Percentiles rank a stretch among this genome's conserved stretches.
phyloP scores from a whole-genome alignment of 2,113 vertebrate species.

The Naja naja region DNA sequence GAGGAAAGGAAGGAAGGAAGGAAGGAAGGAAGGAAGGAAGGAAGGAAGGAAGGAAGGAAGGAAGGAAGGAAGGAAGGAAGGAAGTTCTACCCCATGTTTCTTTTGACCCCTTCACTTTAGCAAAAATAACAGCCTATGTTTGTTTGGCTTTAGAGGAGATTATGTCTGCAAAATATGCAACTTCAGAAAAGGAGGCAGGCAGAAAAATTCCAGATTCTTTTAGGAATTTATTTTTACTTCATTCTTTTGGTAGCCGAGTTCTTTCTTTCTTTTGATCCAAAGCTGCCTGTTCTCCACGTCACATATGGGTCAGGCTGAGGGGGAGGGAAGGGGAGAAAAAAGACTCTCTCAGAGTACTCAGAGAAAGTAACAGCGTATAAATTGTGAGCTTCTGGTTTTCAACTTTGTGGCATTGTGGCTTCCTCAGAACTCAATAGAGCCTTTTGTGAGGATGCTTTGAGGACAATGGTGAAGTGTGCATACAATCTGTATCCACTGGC shows the following conservation, averaged over 20 bases:
- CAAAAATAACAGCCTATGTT: neutral
- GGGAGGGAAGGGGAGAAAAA: neutral
- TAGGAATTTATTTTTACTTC: rapidly evolving
- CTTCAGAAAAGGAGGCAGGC: neutral
- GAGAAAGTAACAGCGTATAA: rapidly evolving
- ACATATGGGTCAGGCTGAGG: neutral
- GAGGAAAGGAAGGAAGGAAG: no score
- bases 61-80: no score
- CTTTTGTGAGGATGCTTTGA: neutral
- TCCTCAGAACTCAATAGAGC: conserved; percentile 7
- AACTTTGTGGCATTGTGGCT: neutral
- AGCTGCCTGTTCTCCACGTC: neutral
- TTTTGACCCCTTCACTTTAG: neutral
- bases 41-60: no score
- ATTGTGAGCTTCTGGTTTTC: rapidly evolving
- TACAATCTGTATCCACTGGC: conserved; percentile 25
- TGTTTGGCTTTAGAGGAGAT: neutral
- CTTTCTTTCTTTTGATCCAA: no score
- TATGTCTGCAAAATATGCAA: neutral
- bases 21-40: no score
- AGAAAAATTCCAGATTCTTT: neutral
- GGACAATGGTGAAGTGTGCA: conserved; percentile 10
- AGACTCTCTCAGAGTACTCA: rapidly evolving
- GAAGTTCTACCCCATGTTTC: neutral
- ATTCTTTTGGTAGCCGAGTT: neutral